These are phyloP conservation scores for Mactromeris polynyma DNA, from an alignment of 2,888 invertebrate genomes.

Conservation along the genomic window DNA sequence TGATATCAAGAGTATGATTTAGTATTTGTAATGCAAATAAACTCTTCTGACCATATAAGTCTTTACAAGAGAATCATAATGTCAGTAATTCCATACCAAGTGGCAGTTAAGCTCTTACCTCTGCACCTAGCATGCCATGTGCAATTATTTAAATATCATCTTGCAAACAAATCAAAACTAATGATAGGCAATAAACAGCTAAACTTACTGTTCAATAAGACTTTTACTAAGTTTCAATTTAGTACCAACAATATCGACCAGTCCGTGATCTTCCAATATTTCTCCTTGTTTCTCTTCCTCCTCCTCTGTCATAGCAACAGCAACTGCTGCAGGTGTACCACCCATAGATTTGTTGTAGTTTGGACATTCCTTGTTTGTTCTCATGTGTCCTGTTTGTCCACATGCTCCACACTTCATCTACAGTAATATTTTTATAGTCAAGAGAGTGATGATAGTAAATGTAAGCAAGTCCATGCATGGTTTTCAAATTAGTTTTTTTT, in stretches of 20 bases:
- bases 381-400: conserved; percentile 92
- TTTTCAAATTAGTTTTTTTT: no score
- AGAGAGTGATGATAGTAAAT: no score
- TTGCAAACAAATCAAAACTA: no score
- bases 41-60: no score
- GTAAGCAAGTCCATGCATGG: no score
- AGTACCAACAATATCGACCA: conserved; percentile 95
- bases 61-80: no score
- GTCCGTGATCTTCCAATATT: conserved; percentile 87
- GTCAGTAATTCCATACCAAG: no score
- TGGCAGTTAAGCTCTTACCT: no score
- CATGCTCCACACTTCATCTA: conserved; percentile 98
- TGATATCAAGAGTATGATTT: no score
- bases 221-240: conserved; percentile 96
- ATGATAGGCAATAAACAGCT: neutral
- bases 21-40: no score
- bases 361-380: conserved; percentile 99
- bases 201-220: conserved; percentile 90
- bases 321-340: conserved; percentile 81
- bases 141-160: no score
- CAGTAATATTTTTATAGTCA: neutral
- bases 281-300: conserved; percentile 92
- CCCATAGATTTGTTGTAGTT: conserved; percentile 92
- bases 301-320: conserved; percentile 91
- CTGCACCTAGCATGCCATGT: no score